These are phyloP conservation scores for Heliocidaris tuberculata DNA, from an alignment of 35 echinoderm and acorn worm genomes.

Conservation along the genomic window DNA sequence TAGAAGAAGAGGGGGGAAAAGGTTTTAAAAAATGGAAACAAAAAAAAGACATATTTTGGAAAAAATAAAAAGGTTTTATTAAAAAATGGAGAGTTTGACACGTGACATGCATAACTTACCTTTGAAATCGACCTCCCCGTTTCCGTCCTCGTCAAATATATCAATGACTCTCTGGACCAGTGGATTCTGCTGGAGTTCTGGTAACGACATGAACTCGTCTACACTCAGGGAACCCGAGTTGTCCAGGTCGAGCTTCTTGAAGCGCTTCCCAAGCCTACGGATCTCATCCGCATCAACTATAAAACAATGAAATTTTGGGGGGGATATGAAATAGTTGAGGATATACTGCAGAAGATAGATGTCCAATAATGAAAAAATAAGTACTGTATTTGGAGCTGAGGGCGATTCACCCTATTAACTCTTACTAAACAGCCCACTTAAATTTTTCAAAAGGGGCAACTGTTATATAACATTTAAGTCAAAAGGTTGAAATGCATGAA, in stretches of 20 bases:
- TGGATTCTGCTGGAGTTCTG: constrained; percentile 96
- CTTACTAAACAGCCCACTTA: background rate
- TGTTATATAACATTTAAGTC: too few species aligned
- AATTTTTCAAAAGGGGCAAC: background rate
- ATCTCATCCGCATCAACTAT: constrained; percentile 99
- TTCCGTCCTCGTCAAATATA: constrained; percentile 99
- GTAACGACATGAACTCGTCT: constrained; percentile 99
- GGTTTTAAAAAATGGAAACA: too few species aligned
- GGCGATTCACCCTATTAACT: too few species aligned
- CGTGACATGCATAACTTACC: constrained; percentile 45
- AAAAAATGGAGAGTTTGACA: too few species aligned
- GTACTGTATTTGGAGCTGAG: background rate
- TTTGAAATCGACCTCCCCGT: constrained; percentile 99
- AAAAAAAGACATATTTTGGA: too few species aligned
- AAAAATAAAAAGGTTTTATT: too few species aligned
- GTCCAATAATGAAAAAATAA: background rate
- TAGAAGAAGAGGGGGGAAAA: too few species aligned
- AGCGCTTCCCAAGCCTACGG: constrained; percentile 90
- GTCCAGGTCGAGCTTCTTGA: constrained; percentile 96
- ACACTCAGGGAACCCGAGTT: constrained; percentile 97
- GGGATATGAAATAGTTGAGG: background rate
- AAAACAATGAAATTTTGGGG: constrained; percentile 1
- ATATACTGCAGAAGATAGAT: background rate
- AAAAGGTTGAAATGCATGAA: too few species aligned
- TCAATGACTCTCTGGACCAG: constrained; percentile 97